Evolutionary conservation across 2,797 vertebrate genomes (phyloP).

Genomic region (Dallia pectoralis): DNA sequence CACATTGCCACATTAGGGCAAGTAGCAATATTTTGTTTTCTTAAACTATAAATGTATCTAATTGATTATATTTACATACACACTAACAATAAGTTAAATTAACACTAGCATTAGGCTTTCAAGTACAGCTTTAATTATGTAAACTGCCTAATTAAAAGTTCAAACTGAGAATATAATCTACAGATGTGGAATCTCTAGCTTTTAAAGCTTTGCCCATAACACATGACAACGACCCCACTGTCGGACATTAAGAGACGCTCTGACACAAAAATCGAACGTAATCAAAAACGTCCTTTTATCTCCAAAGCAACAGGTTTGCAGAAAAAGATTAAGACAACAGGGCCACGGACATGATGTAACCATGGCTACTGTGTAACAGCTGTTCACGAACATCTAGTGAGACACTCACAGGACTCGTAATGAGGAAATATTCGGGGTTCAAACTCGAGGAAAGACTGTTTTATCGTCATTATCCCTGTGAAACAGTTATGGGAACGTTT

Average conservation of each 20-base stretch:
- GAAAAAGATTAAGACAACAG: background rate
- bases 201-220: too few species aligned
- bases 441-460: background rate
- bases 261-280: conserved; percentile 4
- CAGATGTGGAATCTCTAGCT: too few species aligned
- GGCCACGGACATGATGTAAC: conserved; percentile 9
- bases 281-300: background rate
- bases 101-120: background rate
- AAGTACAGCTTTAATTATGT: background rate
- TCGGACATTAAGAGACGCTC: background rate
- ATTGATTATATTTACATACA: too few species aligned
- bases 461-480: background rate
- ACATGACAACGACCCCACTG: background rate
- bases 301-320: background rate
- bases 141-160: too few species aligned
- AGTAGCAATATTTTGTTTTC: background rate
- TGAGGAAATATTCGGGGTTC: background rate
- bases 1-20: background rate
- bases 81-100: too few species aligned
- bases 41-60: too few species aligned
- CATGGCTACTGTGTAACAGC: conserved; percentile 10
- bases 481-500: background rate
- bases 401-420: background rate
- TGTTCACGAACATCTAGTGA: background rate
- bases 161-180: background rate